Percentiles rank a stretch among this genome's conserved stretches.
These are phyloP conservation scores for Festucalex cinctus DNA, from an alignment of 2,113 vertebrate genomes.

Conservation along the genomic window DNA sequence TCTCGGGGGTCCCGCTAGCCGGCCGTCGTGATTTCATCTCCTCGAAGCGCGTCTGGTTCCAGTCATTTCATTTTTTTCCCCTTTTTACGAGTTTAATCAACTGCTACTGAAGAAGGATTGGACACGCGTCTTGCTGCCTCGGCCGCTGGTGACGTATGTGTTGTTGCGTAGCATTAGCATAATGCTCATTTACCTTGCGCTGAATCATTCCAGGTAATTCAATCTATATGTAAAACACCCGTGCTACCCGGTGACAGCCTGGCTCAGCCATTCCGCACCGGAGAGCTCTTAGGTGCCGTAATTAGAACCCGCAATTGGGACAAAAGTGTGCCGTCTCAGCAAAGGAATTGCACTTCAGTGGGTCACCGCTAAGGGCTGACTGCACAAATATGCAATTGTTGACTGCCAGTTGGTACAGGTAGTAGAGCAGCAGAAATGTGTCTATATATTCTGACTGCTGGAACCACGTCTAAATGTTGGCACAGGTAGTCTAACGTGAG, in stretches of 20 bases:
- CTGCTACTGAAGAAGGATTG: neutral
- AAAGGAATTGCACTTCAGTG: constrained; percentile 11
- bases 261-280: constrained; percentile 35
- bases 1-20: constrained; percentile 22
- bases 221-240: constrained; percentile 74
- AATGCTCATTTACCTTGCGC: constrained; percentile 63
- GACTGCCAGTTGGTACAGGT: too few relatives aligned
- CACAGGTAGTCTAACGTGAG: too few relatives aligned
- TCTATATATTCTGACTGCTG: too few relatives aligned
- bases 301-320: constrained; percentile 40
- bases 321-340: constrained; percentile 3
- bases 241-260: constrained; percentile 36
- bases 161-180: constrained; percentile 59
- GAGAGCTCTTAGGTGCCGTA: constrained; percentile 47
- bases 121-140: constrained; percentile 4
- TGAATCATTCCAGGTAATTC: constrained; percentile 61
- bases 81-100: constrained; percentile 1
- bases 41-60: neutral
- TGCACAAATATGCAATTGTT: too few relatives aligned
- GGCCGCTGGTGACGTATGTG: constrained; percentile 16
- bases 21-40: constrained; percentile 40
- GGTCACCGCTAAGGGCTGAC: neutral
- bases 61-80: neutral
- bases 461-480: too few relatives aligned
- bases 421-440: too few relatives aligned